These are phyloP conservation scores for chimpanzee (Pan troglodytes) DNA, from an alignment of 2,113 vertebrate genomes.

Conservation along the genomic window DNA sequence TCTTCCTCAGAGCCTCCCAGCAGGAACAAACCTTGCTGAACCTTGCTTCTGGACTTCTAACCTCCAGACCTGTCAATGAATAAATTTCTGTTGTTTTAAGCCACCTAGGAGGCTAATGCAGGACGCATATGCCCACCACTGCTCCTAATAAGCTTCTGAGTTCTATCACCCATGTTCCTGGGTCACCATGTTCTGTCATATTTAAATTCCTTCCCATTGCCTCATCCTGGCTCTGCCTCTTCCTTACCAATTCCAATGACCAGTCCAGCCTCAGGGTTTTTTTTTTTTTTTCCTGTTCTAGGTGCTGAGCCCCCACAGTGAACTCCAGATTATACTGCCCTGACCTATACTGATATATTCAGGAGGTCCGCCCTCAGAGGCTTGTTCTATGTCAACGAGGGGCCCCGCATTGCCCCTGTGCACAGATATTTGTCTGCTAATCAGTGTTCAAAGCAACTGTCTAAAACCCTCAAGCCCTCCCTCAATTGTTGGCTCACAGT, in stretches of 20 bases:
- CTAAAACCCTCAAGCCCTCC: neutral
- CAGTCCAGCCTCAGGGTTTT: neutral
- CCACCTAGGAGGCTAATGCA: neutral
- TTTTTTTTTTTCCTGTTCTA: neutral
- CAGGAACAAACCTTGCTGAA: neutral
- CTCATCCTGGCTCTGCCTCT: neutral
- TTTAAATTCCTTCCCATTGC: neutral
- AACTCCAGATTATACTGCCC: neutral
- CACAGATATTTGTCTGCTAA: neutral
- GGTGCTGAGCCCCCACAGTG: neutral
- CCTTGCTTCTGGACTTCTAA: neutral
- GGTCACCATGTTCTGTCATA: neutral
- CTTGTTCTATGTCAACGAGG: neutral
- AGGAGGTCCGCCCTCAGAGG: neutral
- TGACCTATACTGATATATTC: neutral
- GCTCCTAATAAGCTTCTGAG: neutral
- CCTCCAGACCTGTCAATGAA: neutral
- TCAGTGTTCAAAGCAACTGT: neutral
- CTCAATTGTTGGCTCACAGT: neutral
- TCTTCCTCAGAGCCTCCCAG: neutral
- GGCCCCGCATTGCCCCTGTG: accelerated
- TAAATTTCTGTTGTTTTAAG: neutral
- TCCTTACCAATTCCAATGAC: neutral
- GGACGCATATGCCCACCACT: neutral
- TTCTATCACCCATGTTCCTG: neutral